Conservation (phyloP, 2,113 vertebrate genomes). For the Colinus virginianus region DNA sequence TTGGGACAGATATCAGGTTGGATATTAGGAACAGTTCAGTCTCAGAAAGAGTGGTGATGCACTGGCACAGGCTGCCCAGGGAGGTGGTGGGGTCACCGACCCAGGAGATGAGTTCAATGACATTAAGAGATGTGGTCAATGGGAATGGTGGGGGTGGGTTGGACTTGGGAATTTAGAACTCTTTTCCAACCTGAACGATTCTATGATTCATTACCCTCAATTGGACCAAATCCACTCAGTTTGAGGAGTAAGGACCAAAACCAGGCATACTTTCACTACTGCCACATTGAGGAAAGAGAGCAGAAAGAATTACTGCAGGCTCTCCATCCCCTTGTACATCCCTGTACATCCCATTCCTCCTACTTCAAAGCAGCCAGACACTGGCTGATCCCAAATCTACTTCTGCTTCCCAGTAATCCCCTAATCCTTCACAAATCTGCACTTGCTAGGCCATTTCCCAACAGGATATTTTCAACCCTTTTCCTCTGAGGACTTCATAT, state of each 20-base stretch:
- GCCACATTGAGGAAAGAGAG: neutral
- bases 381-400: neutral
- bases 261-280: neutral
- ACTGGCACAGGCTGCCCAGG: too few relatives aligned
- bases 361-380: rapidly evolving
- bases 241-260: neutral
- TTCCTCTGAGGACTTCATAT: neutral
- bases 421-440: neutral
- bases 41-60: too few relatives aligned
- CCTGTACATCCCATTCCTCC: rapidly evolving
- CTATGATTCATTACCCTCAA: neutral
- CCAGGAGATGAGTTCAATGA: too few relatives aligned
- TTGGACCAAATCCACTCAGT: rapidly evolving
- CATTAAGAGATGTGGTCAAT: too few relatives aligned
- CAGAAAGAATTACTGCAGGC: neutral
- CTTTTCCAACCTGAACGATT: too few relatives aligned
- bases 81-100: too few relatives aligned
- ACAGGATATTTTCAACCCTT: neutral
- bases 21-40: too few relatives aligned
- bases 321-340: neutral
- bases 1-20: too few relatives aligned
- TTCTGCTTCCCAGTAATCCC: neutral
- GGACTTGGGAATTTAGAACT: too few relatives aligned
- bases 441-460: neutral
- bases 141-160: too few relatives aligned